Conservation (phyloP, 92 coral and sea anemone species). For the Epizoanthus ramosus region DNA sequence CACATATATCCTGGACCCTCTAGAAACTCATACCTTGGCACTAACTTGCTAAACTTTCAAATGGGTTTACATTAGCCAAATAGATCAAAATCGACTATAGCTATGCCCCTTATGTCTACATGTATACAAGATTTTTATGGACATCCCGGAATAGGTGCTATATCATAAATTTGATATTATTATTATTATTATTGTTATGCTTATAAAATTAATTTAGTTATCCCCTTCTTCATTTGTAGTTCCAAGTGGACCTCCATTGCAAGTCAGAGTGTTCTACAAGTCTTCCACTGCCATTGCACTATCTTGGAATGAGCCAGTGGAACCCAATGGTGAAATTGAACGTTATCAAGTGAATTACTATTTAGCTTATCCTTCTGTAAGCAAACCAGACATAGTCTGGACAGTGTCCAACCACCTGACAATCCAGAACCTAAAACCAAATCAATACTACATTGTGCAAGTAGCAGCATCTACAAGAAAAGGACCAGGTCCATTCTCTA, state of each 20-base stretch:
- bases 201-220: background rate
- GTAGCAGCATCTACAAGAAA: slow-evolving; percentile 52
- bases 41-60: too few species aligned
- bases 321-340: slow-evolving; percentile 60
- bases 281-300: slow-evolving; percentile 47
- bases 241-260: slow-evolving; percentile 68
- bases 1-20: too few species aligned
- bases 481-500: slow-evolving; percentile 59
- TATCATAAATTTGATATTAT: too few species aligned
- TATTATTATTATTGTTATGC: too few species aligned
- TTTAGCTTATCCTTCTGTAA: slow-evolving; percentile 1
- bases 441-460: slow-evolving; percentile 42
- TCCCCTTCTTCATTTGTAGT: slow-evolving; percentile 39
- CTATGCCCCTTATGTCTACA: too few species aligned
- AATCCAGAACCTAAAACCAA: slow-evolving; percentile 49
- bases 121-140: too few species aligned
- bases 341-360: slow-evolving; percentile 46
- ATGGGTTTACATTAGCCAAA: too few species aligned
- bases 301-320: slow-evolving; percentile 66
- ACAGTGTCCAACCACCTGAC: background rate
- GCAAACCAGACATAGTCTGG: background rate
- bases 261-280: slow-evolving; percentile 36
- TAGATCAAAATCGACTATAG: too few species aligned
- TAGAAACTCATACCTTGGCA: too few species aligned
- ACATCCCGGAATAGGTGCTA: too few species aligned